These are phyloP conservation scores for Porites lutea DNA, from an alignment of 64 coral and sea anemone genomes.

Conservation along the genomic window DNA sequence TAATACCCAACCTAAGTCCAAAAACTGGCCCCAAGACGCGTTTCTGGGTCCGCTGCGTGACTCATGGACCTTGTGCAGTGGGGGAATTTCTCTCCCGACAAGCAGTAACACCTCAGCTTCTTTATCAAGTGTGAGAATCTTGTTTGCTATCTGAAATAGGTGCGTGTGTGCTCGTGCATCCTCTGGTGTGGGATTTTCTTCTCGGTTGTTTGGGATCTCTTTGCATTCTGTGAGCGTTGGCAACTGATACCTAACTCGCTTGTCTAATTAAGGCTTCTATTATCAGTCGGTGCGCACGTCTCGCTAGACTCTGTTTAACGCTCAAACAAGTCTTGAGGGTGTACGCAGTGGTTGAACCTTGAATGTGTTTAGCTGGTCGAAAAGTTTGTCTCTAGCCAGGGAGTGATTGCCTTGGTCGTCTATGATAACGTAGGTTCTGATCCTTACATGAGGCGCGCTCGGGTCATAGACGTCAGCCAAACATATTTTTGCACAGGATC, in stretches of 20 bases:
- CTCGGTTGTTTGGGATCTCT: constrained; percentile 29
- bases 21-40: constrained; percentile 34
- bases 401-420: constrained; percentile 43
- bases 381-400: neutral
- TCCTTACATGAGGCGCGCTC: constrained; percentile 14
- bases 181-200: constrained; percentile 43
- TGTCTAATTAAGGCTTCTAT: neutral
- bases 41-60: constrained; percentile 45
- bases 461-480: constrained; percentile 34
- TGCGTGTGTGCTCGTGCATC: constrained; percentile 24
- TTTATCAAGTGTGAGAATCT: constrained; percentile 21
- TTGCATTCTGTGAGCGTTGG: constrained; percentile 8
- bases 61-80: constrained; percentile 39
- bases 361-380: neutral
- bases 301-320: neutral
- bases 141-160: neutral
- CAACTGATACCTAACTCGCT: neutral
- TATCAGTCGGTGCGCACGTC: neutral
- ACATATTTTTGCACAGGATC: constrained; percentile 72
- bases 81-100: constrained; percentile 47
- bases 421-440: constrained; percentile 30
- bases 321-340: neutral
- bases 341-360: neutral
- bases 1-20: constrained; percentile 35
- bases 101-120: constrained; percentile 43